Evolutionary conservation across 2,888 invertebrate species (phyloP).

Genomic region (Cantharis nigra): DNA sequence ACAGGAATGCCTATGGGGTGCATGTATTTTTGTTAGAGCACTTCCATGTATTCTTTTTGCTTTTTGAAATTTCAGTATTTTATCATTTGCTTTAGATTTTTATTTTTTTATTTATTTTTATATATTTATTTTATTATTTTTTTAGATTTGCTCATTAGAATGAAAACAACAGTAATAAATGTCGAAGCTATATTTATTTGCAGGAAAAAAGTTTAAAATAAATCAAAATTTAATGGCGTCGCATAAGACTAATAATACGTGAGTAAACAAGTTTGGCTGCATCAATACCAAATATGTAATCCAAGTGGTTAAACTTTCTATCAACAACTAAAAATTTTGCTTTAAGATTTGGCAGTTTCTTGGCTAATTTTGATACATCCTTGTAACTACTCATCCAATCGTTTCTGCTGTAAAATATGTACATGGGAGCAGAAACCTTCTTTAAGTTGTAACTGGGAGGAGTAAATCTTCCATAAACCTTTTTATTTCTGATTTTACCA

Average conservation of each 20-base stretch:
- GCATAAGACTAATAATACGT: not conserved
- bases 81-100: too few relatives aligned
- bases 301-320: slow-evolving; percentile 62
- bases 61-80: too few relatives aligned
- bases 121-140: too few relatives aligned
- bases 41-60: too few relatives aligned
- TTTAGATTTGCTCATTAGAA: too few relatives aligned
- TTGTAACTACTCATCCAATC: slow-evolving; percentile 34
- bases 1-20: too few relatives aligned
- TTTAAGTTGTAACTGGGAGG: slow-evolving; percentile 35
- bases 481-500: slow-evolving; percentile 22
- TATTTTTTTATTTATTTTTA: too few relatives aligned
- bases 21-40: too few relatives aligned
- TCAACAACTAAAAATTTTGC: slow-evolving; percentile 70
- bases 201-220: too few relatives aligned
- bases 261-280: slow-evolving; percentile 30
- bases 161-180: too few relatives aligned
- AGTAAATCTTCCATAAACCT: slow-evolving; percentile 20
- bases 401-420: slow-evolving; percentile 33
- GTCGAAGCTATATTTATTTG: too few relatives aligned
- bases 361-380: slow-evolving; percentile 33
- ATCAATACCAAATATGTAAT: slow-evolving; percentile 42
- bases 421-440: slow-evolving; percentile 33
- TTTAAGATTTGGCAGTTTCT: slow-evolving; percentile 36
- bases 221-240: not conserved